Base-by-base conservation (phyloP, 2,888 invertebrate species). In the Ophion ellenae region DNA sequence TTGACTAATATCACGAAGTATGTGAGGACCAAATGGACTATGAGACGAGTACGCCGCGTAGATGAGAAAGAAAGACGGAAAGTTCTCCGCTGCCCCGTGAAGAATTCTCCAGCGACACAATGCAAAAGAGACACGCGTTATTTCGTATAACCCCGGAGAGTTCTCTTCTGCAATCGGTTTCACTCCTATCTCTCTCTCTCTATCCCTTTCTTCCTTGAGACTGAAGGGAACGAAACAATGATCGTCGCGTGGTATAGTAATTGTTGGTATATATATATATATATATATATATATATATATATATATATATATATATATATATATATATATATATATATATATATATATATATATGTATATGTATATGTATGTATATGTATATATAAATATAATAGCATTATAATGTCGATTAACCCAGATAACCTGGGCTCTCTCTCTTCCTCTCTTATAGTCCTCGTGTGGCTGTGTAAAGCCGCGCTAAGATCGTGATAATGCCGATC, bases 401-500 rank as follows among this genome's bases (percentile, higher is more conserved):
- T 87, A 81, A 90, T 89, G 90, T 90, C 90, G 90, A 91, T 91
- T 91, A 90, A 91, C 89, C 90, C 88, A 88, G 90, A 90, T 90
- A 91, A 91, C 89, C 90, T 87, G 63, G 47, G 84, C 87, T 88
- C 86, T 81, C 40, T 63, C 66, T 11, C n/a, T 53, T 24, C 61
- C 59, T 70, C 45, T 47, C 45, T 71, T 71, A 57, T 69, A 74
- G 66, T 53, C 64, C 53, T 28, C 73, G 85, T 74, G 76, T 36
- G 73, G 63, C 67, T 67, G 78, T 78, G 10, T 4, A 78, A 81
- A 81, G 77, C 77, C 74, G 81, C 73, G 66, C 80, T 85, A 83
- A 85, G 86, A 91, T 91, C 90, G 88, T 88, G 91, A 91, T 90
- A 91, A 91, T 89, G 83, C 89, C 90, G 91, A 90, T 89, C 70